These are phyloP conservation scores for Molorchus minor DNA, from an alignment of 2,888 invertebrate genomes.

Conservation along the genomic window DNA sequence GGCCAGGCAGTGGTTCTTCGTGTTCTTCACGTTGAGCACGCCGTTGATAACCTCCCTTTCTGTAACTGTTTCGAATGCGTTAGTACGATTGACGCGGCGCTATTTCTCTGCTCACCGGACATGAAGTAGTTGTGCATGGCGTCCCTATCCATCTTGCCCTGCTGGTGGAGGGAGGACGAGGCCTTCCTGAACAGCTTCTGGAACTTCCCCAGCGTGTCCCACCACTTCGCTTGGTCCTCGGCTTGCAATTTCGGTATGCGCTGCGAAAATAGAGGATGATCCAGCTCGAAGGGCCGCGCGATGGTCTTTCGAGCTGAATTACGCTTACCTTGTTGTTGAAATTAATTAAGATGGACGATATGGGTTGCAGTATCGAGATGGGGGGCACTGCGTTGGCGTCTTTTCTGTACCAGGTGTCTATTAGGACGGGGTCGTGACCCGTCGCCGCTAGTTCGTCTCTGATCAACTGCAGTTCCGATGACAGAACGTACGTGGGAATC, in stretches of 20 bases:
- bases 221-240: conserved; percentile 97
- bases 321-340: conserved; percentile 92
- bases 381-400: conserved; percentile 97
- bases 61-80: conserved; percentile 91
- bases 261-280: conserved; percentile 62
- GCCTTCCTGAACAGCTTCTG: conserved; percentile 94
- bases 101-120: too few relatives aligned
- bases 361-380: conserved; percentile 93
- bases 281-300: not conserved
- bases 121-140: conserved; percentile 98
- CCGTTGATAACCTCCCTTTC: conserved; percentile 98
- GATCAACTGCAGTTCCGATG: conserved; percentile 88
- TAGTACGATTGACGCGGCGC: too few relatives aligned
- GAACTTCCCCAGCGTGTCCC: conserved; percentile 96
- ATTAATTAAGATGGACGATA: conserved; percentile 95
- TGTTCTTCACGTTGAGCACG: conserved; percentile 90
- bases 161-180: conserved; percentile 82
- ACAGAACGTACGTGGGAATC: conserved; percentile 93
- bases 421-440: conserved; percentile 80
- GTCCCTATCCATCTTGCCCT: conserved; percentile 88
- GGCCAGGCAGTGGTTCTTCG: conserved; percentile 93
- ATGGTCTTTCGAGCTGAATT: not conserved
- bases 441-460: conserved; percentile 85
- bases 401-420: conserved; percentile 96
- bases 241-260: conserved; percentile 94